Evolutionary conservation across 2,888 invertebrate genomes (phyloP).

Genomic region (Pyrocoelia pectoralis): DNA sequence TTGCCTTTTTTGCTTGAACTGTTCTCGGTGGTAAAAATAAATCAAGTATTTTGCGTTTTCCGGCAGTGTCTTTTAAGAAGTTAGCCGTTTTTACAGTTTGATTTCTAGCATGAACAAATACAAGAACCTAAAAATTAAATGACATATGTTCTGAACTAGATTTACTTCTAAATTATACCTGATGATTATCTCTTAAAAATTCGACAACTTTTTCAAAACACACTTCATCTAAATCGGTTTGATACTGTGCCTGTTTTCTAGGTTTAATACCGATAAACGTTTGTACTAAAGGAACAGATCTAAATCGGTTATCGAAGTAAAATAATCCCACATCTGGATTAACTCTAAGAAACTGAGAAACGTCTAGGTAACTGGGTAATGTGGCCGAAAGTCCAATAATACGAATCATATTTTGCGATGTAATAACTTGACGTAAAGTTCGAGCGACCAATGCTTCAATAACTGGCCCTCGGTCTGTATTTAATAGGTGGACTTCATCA

Average conservation of each 20-base stretch:
- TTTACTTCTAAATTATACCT: too few species aligned
- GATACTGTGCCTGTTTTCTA: slow-evolving; percentile 54
- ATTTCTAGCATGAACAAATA: slow-evolving; percentile 98
- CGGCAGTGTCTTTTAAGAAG: slow-evolving; percentile 82
- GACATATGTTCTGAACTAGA: too few species aligned
- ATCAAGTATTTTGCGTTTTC: slow-evolving; percentile 74
- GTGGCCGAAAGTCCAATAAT: slow-evolving; percentile 98
- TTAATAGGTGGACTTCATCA: slow-evolving; percentile 96
- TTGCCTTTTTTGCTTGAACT: slow-evolving; percentile 74
- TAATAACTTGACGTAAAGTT: slow-evolving; percentile 61
- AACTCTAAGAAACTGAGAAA: slow-evolving; percentile 92
- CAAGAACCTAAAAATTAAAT: slow-evolving; percentile 71
- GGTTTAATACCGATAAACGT: slow-evolving; percentile 73
- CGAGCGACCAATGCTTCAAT: slow-evolving; percentile 97
- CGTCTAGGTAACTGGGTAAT: slow-evolving; percentile 96
- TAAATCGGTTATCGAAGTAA: slow-evolving; percentile 92
- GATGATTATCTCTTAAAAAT: slow-evolving; percentile 87
- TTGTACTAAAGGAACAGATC: slow-evolving; percentile 94
- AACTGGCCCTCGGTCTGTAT: slow-evolving; percentile 97
- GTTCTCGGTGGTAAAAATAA: slow-evolving; percentile 74
- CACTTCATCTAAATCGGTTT: slow-evolving; percentile 85
- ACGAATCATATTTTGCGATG: slow-evolving; percentile 92
- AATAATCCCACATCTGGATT: slow-evolving; percentile 92
- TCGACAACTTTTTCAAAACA: slow-evolving; percentile 92
- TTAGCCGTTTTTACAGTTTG: slow-evolving; percentile 92